Evolutionary conservation across 1,140 invertebrate species (phyloP).

Genomic region (Sitodiplosis mosellana): DNA sequence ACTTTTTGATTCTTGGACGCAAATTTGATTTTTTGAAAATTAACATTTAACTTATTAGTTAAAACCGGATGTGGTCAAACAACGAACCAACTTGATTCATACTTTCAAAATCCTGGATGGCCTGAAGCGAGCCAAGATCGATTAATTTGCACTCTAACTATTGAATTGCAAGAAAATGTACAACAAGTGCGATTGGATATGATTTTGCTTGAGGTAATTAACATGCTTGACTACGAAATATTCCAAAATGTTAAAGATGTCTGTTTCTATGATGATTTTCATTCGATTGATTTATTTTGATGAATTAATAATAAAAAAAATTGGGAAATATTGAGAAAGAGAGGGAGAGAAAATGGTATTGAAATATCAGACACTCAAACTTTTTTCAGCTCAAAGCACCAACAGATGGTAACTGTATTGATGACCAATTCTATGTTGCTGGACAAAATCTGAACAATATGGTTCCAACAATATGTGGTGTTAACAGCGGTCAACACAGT

Average conservation of each 20-base stretch:
- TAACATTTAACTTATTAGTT: no score
- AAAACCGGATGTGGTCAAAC: conserved; percentile 34
- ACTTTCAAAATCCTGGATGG: conserved; percentile 39
- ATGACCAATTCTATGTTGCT: conserved; percentile 46
- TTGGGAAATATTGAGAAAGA: no score
- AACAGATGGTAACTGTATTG: conserved; percentile 40
- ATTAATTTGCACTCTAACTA: conserved; percentile 36
- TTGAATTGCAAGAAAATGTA: conserved; percentile 38
- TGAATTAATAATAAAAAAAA: no score
- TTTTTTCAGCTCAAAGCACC: conserved; percentile 40
- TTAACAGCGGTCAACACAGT: conserved; percentile 58
- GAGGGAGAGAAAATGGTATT: no score
- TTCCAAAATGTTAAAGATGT: no score
- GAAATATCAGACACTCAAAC: not conserved
- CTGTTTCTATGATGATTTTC: no score
- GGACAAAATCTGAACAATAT: conserved; percentile 47
- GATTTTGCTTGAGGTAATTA: conserved; percentile 43
- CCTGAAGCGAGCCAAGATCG: conserved; percentile 21
- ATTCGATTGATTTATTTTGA: no score
- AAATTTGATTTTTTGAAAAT: not conserved
- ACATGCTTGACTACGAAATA: no score
- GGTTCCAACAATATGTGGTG: conserved; percentile 50
- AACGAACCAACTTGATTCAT: conserved; percentile 30
- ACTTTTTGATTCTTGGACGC: not conserved
- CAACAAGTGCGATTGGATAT: conserved; percentile 51